phyloP scores from a whole-genome alignment of 2,797 vertebrate genomes.

The Erethizon dorsatum region DNA sequence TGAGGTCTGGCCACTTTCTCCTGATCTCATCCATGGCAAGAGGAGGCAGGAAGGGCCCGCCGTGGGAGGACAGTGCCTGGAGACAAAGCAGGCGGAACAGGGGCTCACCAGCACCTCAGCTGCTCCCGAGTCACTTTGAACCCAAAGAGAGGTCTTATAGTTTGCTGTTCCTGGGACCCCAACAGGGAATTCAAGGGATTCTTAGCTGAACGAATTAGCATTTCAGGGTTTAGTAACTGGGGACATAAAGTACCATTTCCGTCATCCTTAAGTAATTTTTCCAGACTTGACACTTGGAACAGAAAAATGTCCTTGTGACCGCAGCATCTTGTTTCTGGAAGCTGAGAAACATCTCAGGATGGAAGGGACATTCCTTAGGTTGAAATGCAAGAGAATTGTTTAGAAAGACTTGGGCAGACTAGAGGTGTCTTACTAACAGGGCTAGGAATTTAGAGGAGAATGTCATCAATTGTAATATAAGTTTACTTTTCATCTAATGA shows the following conservation, averaged over 20 bases:
- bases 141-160: background rate
- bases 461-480: conserved; percentile 84
- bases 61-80: background rate
- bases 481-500: conserved; percentile 88
- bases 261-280: conserved; percentile 77
- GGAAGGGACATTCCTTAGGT: conserved; percentile 1
- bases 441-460: conserved; percentile 80
- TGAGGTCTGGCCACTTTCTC: background rate
- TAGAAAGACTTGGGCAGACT: conserved; percentile 82
- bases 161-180: background rate
- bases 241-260: background rate
- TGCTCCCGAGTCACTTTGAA: conserved; percentile 21
- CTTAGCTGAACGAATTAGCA: conserved; percentile 61
- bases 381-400: conserved; percentile 57
- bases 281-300: conserved; percentile 44
- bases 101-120: background rate
- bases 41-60: background rate
- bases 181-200: background rate
- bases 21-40: background rate
- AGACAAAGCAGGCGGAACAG: background rate
- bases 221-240: conserved; percentile 50
- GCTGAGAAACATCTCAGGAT: conserved; percentile 55
- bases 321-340: conserved; percentile 74
- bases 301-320: conserved; percentile 69
- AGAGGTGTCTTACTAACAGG: conserved; percentile 77